These are phyloP conservation scores for Xiphorhynchus erythropygius DNA, from an alignment of 2,797 vertebrate species.

Conservation along the genomic window DNA sequence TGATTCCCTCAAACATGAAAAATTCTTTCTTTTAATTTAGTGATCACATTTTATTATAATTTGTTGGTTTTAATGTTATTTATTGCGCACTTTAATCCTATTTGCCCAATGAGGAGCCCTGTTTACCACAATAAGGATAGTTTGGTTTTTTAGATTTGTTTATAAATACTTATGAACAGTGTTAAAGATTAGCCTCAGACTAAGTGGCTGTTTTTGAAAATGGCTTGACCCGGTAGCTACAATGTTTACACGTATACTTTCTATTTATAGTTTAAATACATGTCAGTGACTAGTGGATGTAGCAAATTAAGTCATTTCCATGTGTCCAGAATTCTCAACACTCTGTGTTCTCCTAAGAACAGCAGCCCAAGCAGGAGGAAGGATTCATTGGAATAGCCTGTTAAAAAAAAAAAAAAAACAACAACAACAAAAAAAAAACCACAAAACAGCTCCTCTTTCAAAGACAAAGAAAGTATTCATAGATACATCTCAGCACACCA, in stretches of 20 bases:
- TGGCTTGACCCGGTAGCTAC: background rate
- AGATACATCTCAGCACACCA: background rate
- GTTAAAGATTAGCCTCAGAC: background rate
- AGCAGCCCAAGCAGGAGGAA: background rate
- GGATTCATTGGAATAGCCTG: background rate
- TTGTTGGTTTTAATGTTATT: background rate
- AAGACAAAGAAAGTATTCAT: background rate
- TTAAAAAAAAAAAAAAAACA: background rate
- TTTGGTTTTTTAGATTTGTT: background rate
- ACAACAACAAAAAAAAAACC: background rate
- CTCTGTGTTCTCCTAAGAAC: background rate
- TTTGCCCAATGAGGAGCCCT: background rate
- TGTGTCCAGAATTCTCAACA: background rate
- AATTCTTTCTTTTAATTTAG: background rate
- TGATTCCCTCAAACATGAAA: background rate
- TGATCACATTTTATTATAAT: background rate
- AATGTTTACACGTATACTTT: background rate
- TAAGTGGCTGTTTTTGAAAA: background rate
- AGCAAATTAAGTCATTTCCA: background rate
- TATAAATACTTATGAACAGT: background rate
- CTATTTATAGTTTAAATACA: background rate
- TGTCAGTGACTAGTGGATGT: background rate
- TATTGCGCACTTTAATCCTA: background rate
- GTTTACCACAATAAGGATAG: background rate
- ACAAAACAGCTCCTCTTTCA: background rate